phyloP scores from a whole-genome alignment of 2,888 invertebrate species.

The Frankliniella fusca region DNA sequence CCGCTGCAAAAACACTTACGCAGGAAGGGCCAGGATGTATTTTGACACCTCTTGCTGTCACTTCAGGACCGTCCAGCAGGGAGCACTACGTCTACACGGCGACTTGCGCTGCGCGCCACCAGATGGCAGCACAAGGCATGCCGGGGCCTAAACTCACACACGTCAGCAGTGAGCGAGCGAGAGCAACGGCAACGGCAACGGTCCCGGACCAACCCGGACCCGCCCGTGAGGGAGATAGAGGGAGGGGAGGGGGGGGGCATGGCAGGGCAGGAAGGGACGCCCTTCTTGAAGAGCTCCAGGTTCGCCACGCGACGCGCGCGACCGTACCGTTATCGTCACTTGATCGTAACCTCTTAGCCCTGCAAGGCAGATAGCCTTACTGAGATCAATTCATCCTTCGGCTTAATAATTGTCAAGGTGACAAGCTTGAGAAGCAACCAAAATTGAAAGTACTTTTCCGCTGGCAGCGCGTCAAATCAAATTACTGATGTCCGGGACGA shows the following conservation, averaged over 20 bases:
- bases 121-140: slow-evolving; percentile 32
- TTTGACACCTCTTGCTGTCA: slow-evolving; percentile 12
- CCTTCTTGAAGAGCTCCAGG: too few relatives aligned
- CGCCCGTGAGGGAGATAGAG: not conserved
- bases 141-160: not conserved
- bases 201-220: not conserved
- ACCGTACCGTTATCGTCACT: too few relatives aligned
- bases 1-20: not conserved
- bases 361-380: too few relatives aligned
- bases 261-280: not conserved
- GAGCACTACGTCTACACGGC: slow-evolving; percentile 6
- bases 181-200: not conserved
- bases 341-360: too few relatives aligned
- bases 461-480: too few relatives aligned
- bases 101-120: slow-evolving; percentile 21
- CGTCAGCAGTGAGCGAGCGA: not conserved
- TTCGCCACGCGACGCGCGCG: too few relatives aligned
- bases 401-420: too few relatives aligned
- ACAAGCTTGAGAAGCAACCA: too few relatives aligned
- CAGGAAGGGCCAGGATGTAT: slow-evolving; percentile 12
- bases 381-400: too few relatives aligned
- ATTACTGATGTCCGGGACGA: too few relatives aligned
- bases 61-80: slow-evolving; percentile 27
- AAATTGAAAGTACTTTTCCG: too few relatives aligned
- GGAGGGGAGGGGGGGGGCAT: not conserved